phyloP scores from a whole-genome alignment of 1,140 invertebrate species.

The Aphidius ervi region DNA sequence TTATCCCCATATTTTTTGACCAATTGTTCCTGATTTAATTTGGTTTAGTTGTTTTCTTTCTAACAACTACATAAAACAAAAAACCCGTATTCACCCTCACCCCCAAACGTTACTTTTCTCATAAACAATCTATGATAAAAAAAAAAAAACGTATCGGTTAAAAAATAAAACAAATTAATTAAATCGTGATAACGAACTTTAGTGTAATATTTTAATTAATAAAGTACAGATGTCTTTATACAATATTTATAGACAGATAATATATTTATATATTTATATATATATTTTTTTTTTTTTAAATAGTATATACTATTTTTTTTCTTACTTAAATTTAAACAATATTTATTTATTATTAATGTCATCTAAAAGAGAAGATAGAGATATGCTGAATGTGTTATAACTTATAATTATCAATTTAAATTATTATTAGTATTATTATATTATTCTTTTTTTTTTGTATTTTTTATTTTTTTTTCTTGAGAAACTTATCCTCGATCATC shows the following conservation, averaged over 20 bases:
- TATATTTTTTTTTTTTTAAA: constrained; percentile 15
- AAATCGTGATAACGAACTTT: constrained; percentile 26
- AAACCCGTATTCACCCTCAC: constrained; percentile 36
- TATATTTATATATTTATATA: constrained; percentile 29
- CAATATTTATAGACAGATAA: constrained; percentile 52
- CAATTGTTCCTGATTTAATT: too few species aligned
- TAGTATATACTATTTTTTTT: constrained; percentile 35
- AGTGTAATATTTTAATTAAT: constrained; percentile 50
- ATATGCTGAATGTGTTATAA: constrained; percentile 35
- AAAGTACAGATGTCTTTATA: constrained; percentile 52
- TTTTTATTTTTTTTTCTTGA: background rate
- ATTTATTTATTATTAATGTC: constrained; percentile 6
- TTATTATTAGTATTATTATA: background rate
- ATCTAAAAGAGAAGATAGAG: constrained; percentile 32
- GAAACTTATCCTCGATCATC: constrained; percentile 9
- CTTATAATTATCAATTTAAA: too few species aligned
- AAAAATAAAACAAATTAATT: constrained; percentile 5
- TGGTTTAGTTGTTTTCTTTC: too few species aligned
- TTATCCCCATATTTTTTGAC: too few species aligned
- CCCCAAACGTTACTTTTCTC: constrained; percentile 69
- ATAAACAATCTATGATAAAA: constrained; percentile 66
- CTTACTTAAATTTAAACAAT: constrained; percentile 23
- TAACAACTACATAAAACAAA: too few species aligned
- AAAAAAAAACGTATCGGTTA: too few species aligned
- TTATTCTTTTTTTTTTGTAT: background rate